Percentiles rank a stretch among this genome's conserved stretches.
phyloP scores from a whole-genome alignment of 1,140 invertebrate species.

The Meteorus sp. region DNA sequence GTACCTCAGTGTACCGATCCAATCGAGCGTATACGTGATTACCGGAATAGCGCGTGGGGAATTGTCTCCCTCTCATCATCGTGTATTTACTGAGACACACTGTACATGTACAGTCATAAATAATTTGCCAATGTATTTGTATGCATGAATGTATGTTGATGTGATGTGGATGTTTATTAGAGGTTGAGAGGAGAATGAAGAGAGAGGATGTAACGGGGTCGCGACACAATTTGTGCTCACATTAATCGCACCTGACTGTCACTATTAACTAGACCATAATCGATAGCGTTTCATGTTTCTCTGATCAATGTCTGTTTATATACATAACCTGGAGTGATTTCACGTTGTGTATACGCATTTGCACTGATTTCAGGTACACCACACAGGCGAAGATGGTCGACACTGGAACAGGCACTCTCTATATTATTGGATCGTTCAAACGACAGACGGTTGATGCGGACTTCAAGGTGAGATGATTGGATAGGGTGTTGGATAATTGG shows the following conservation, averaged over 20 bases:
- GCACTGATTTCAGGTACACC: conserved; percentile 63
- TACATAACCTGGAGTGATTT: too few species aligned
- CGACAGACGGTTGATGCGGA: conserved; percentile 69
- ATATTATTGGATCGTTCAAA: conserved; percentile 82
- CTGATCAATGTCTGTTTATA: background rate
- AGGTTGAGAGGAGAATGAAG: background rate
- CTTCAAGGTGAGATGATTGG: conserved; percentile 65
- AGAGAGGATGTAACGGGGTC: background rate
- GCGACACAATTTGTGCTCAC: background rate
- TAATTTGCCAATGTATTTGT: too few species aligned
- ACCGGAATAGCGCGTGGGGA: background rate
- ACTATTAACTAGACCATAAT: conserved; percentile 4
- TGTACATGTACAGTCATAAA: too few species aligned
- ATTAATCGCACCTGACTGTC: background rate
- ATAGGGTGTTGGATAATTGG: too few species aligned
- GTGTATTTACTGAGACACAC: conserved; percentile 12
- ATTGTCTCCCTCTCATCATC: background rate
- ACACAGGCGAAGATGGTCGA: conserved; percentile 80
- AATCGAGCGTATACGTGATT: conserved; percentile 15
- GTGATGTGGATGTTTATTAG: background rate
- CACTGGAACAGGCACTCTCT: conserved; percentile 73
- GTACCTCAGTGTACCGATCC: conserved; percentile 15
- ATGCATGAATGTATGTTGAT: background rate
- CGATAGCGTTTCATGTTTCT: background rate
- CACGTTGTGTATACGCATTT: background rate